A percentile compares a stretch with the other conserved stretches of the same genome.
Conservation (phyloP, 1,140 invertebrate genomes). For the Acromyrmex charruanus region DNA sequence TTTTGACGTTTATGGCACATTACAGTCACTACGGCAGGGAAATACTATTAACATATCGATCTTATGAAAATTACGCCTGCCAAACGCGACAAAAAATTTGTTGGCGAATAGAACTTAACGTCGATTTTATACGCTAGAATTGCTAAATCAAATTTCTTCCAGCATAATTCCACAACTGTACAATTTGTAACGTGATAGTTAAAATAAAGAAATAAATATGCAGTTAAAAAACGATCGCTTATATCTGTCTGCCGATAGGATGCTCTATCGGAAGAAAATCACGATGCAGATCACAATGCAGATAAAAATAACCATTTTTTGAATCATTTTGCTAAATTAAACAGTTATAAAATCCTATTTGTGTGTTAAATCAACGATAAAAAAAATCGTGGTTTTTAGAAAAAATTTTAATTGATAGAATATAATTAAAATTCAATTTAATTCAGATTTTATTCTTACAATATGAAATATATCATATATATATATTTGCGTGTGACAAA, state of each 20-base stretch:
- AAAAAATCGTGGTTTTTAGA: neutral
- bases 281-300: neutral
- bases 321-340: neutral
- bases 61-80: conserved; percentile 10
- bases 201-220: neutral
- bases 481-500: neutral
- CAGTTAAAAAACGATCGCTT: neutral
- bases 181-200: neutral
- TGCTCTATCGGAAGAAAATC: neutral
- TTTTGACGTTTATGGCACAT: conserved; percentile 31
- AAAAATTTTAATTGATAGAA: neutral
- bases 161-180: conserved; percentile 3
- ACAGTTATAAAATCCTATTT: neutral
- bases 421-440: neutral
- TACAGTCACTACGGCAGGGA: neutral
- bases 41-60: conserved; percentile 7
- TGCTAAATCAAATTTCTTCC: neutral
- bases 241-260: neutral
- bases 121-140: neutral
- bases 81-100: conserved; percentile 6
- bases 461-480: neutral
- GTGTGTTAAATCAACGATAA: neutral
- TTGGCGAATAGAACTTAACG: neutral
- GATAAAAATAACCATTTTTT: conserved; percentile 6
- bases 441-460: neutral